Percentiles rank a stretch among this genome's conserved stretches.
These are phyloP conservation scores for Leptopilina myrica DNA, from an alignment of 2,888 invertebrate species.

Conservation along the genomic window DNA sequence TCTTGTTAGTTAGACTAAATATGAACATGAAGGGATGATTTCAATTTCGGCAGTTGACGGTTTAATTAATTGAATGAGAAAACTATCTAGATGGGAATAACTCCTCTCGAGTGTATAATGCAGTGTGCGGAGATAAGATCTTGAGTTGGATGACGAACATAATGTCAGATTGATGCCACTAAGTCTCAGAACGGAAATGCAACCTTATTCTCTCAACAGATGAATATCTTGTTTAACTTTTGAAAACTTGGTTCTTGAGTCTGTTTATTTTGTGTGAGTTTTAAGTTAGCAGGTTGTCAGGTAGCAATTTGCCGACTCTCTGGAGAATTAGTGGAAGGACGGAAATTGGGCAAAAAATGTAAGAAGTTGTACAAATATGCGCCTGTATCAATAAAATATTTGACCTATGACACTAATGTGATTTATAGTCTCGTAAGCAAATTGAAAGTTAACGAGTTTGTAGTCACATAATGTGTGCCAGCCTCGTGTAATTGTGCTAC, in stretches of 20 bases:
- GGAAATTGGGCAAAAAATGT: neutral
- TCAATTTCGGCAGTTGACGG: no score
- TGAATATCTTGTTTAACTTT: neutral
- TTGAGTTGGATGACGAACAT: slow-evolving; percentile 58
- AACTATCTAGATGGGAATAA: neutral
- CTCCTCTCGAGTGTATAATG: slow-evolving; percentile 17
- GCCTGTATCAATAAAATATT: neutral
- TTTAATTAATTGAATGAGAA: neutral
- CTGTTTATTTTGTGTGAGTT: slow-evolving; percentile 14
- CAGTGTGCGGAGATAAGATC: slow-evolving; percentile 59
- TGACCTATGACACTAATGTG: slow-evolving; percentile 1
- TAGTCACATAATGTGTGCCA: neutral
- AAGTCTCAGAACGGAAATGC: slow-evolving; percentile 41
- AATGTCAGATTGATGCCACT: slow-evolving; percentile 70
- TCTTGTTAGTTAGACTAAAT: no score
- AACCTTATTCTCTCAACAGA: slow-evolving; percentile 48
- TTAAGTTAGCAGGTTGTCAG: neutral
- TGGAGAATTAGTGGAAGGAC: neutral
- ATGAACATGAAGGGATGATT: no score
- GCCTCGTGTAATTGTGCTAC: neutral
- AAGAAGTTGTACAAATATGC: neutral
- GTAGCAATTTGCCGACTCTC: no score
- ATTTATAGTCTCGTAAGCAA: neutral
- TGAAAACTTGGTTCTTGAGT: neutral
- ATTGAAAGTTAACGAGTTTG: slow-evolving; percentile 24